Percentiles rank a stretch among this genome's conserved stretches.
phyloP scores from a whole-genome alignment of 2,888 invertebrate genomes.

The Andrena bucephala region DNA sequence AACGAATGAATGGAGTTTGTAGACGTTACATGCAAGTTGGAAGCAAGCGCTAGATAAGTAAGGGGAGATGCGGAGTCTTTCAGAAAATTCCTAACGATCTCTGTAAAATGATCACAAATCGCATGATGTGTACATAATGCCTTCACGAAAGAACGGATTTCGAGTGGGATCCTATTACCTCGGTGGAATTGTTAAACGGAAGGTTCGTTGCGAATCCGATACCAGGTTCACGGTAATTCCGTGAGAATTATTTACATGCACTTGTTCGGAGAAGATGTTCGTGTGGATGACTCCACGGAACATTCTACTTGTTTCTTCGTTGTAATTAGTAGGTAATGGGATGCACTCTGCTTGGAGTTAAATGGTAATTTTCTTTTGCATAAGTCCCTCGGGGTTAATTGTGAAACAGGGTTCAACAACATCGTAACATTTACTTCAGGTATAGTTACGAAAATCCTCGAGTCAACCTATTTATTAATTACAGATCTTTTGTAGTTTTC shows the following conservation, averaged over 20 bases:
- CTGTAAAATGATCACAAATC: constrained; percentile 60
- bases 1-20: constrained; percentile 34
- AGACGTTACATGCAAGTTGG: constrained; percentile 34
- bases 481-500: too few species aligned
- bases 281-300: neutral
- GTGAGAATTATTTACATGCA: constrained; percentile 35
- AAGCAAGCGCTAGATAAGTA: constrained; percentile 35
- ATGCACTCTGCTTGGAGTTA: neutral
- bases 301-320: neutral
- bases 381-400: neutral
- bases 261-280: constrained; percentile 11
- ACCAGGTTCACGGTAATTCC: constrained; percentile 25
- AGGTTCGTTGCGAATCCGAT: constrained; percentile 40
- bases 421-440: neutral
- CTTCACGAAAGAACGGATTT: constrained; percentile 53
- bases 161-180: constrained; percentile 58
- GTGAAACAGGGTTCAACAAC: neutral
- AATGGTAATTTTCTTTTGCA: constrained; percentile 18
- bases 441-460: neutral
- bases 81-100: constrained; percentile 54
- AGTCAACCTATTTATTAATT: too few species aligned
- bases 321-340: constrained; percentile 6
- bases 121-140: constrained; percentile 26
- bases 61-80: constrained; percentile 41
- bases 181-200: constrained; percentile 41